Evolutionary conservation across 53 echinoderm and acorn worm species (phyloP), one percentile per base, ranked within the genome.

Genomic region (Luidia sarsii): DNA sequence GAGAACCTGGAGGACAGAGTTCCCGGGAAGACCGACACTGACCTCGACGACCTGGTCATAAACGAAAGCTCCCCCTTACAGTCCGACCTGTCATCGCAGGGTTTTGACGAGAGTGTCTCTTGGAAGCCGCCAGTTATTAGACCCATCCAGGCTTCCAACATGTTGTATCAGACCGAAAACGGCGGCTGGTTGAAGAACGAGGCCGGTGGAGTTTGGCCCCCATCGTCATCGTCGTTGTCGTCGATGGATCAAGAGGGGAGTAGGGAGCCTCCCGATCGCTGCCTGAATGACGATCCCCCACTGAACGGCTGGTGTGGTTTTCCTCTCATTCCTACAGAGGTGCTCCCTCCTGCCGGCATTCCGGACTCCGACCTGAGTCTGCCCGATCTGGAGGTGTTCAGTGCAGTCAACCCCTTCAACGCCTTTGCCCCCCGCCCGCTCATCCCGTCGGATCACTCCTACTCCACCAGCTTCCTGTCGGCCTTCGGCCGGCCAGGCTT

Each of bases 401-500:
- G 29, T 31, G 59, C 41, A 39, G 30, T 41, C 19, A 6, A 25
- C 28, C 48, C 4, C 0, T 31, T 31, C 75, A 75, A 28, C 22
- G 27, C 21, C 24, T 24, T 37, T 37, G n/a, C 39, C 4, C 28
- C 4, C 3, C 39, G 1, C 11, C 46, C 52, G 24, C 68, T 3
- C 33, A 39, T 66, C 24, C 66, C 43, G 1, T 45, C 67, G 0
- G 75, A 75, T 41, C 75, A 75, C 43, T 75, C 75, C n/a, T 75
- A 75, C 75, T 75, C 75, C 4, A 39, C 75, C 32, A 60, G 39
- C 9, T 57, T 29, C 33, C 43, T 43, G 13, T 45, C 57, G 41
- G 21, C 57, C 4, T 20, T 25, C 33, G 27, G 16, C 43, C 1
- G 28, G 18, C 24, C 57, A 11, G 57, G 74, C 25, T 5, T 45